Conservation (phyloP, 2,888 invertebrate species). For the Chloroclysta siterata region DNA sequence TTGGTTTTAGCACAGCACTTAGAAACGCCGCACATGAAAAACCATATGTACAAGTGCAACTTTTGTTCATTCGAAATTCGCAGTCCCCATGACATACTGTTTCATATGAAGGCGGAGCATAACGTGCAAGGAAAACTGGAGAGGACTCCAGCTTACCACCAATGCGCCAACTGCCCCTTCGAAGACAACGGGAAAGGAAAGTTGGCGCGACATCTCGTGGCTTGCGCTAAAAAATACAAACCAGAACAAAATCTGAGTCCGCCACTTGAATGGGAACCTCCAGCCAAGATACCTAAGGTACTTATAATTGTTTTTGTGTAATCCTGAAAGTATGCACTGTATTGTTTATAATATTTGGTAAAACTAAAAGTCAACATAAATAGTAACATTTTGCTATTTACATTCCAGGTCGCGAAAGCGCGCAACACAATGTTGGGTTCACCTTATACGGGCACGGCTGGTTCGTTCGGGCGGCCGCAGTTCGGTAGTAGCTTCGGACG, state of each 20-base stretch:
- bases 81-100: constrained; percentile 94
- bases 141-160: constrained; percentile 93
- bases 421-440: constrained; percentile 30
- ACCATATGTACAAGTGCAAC: constrained; percentile 93
- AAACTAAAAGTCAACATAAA: background rate
- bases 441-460: constrained; percentile 12
- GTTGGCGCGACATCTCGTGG: constrained; percentile 93
- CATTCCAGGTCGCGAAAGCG: constrained; percentile 26
- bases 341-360: too few species aligned
- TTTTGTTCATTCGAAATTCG: constrained; percentile 92
- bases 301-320: background rate
- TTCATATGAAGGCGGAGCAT: constrained; percentile 96
- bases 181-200: constrained; percentile 97
- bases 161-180: constrained; percentile 96
- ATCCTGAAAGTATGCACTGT: background rate
- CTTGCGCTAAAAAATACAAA: constrained; percentile 95
- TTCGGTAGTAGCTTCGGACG: constrained; percentile 21
- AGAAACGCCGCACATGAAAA: constrained; percentile 96
- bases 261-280: constrained; percentile 96
- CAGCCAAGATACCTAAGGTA: constrained; percentile 95
- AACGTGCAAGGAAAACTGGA: constrained; percentile 93
- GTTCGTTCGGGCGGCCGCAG: constrained; percentile 25
- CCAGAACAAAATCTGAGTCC: constrained; percentile 94
- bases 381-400: background rate
- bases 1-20: constrained; percentile 94